phyloP scores from a whole-genome alignment of 1,140 invertebrate genomes.

The Papilio aristodemus region DNA sequence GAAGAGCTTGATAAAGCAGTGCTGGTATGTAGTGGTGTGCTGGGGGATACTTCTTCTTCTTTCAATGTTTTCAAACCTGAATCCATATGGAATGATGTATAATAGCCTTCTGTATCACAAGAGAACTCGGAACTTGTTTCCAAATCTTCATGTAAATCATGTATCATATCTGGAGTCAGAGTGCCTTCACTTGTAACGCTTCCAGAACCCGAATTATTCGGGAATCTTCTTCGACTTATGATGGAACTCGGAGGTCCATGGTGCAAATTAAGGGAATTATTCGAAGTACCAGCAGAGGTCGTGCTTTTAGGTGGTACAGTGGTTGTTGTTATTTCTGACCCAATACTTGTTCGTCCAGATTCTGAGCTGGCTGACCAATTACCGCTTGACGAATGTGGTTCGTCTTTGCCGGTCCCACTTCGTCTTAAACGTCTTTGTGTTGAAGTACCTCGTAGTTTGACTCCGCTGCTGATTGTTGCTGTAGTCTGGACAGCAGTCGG shows the following conservation, averaged over 20 bases:
- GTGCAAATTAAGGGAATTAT: slow-evolving; percentile 83
- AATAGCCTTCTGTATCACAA: slow-evolving; percentile 98
- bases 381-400: slow-evolving; percentile 93
- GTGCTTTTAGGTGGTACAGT: slow-evolving; percentile 86
- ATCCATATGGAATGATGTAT: slow-evolving; percentile 98
- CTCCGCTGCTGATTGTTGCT: slow-evolving; percentile 82
- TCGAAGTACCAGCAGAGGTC: slow-evolving; percentile 84
- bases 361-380: slow-evolving; percentile 96
- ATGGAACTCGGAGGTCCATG: slow-evolving; percentile 85
- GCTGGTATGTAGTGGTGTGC: slow-evolving; percentile 83
- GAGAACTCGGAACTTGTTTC: slow-evolving; percentile 96
- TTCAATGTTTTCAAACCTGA: slow-evolving; percentile 93
- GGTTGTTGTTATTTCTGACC: slow-evolving; percentile 88
- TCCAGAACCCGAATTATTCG: slow-evolving; percentile 89
- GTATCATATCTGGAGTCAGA: slow-evolving; percentile 89
- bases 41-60: slow-evolving; percentile 86
- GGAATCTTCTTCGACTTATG: slow-evolving; percentile 83
- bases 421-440: slow-evolving; percentile 82
- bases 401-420: slow-evolving; percentile 84
- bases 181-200: slow-evolving; percentile 92
- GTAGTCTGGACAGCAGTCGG: slow-evolving; percentile 79
- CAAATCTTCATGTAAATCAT: slow-evolving; percentile 89
- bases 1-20: slow-evolving; percentile 82
- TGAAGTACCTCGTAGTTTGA: slow-evolving; percentile 87
- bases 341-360: slow-evolving; percentile 91